Evolutionary conservation across 2,888 invertebrate species (phyloP).

Genomic region (Monopis laevigella): DNA sequence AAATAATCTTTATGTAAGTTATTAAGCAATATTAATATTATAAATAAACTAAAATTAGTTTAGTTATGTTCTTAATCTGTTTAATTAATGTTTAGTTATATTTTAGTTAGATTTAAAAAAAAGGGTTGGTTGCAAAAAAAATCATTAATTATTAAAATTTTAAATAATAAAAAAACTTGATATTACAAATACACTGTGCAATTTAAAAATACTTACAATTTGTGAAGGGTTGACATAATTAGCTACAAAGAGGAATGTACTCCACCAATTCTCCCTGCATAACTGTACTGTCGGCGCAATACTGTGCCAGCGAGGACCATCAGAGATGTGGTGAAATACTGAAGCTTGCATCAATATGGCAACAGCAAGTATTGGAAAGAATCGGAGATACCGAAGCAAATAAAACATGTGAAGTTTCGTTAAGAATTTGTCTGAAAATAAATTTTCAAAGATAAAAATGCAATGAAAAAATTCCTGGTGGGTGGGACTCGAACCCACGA

Average conservation of each 20-base stretch:
- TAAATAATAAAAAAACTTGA: too few species aligned
- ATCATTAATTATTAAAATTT: too few species aligned
- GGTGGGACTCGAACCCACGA: too few species aligned
- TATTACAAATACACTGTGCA: too few species aligned
- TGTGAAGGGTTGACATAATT: conserved; percentile 42
- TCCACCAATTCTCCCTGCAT: conserved; percentile 59
- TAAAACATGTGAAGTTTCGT: conserved; percentile 32
- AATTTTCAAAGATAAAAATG: too few species aligned
- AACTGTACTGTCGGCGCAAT: conserved; percentile 32
- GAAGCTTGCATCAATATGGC: conserved; percentile 33
- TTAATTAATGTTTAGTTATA: too few species aligned
- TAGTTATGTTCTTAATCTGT: too few species aligned
- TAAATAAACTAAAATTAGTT: too few species aligned
- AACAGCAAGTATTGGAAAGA: conserved; percentile 36
- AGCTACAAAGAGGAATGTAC: conserved; percentile 52
- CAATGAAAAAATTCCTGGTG: too few species aligned
- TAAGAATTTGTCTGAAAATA: conserved; percentile 31
- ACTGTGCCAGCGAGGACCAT: conserved; percentile 37
- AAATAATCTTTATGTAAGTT: neutral
- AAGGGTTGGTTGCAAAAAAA: too few species aligned
- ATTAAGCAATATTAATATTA: too few species aligned
- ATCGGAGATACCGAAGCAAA: conserved; percentile 32
- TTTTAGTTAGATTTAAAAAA: too few species aligned
- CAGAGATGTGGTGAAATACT: conserved; percentile 26
- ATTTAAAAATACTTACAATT: conserved; percentile 26